Base-by-base conservation (phyloP, 2,888 invertebrate genomes). In the Lepidocyrtinus sp. region DNA sequence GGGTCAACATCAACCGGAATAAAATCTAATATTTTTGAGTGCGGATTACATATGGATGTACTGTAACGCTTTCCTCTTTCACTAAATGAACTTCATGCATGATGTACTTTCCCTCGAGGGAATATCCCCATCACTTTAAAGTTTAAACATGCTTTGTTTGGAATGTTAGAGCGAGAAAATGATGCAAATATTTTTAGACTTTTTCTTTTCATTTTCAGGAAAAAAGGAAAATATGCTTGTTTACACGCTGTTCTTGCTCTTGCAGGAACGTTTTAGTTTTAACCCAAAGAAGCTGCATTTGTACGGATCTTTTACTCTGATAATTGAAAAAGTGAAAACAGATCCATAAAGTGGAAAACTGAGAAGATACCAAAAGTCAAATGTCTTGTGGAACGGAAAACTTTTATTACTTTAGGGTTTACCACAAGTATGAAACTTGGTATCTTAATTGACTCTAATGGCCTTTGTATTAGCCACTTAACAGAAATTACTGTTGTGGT, bases 391-490 rank as follows among this genome's bases (percentile, higher is more conserved):
- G 15, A 17, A 12, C 2, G 12, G 50, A n/a, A n/a, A n/a, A n/a
- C n/a, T n/a, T n/a, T n/a, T n/a, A n/a, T n/a, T n/a, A n/a, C n/a
- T n/a, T n/a, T n/a, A 21, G 2, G 62, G 27, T 71, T 70, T 76
- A 76, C 2, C 50, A 50, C 55, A 55, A 26, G 64, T 64, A 71
- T 77, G 71, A 72, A 77, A 77, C 36, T 55, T 55, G 77, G 77
- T 26, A 77, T 77, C 64, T 77, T 77, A 77, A 77, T 77, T 77
- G 59, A 59, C 77, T 67, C 71, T 71, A 77, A 77, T 77, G 65
- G 67, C 50, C 15, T 50, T 5, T 36, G 36, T 12, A 36, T 36
- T 36, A 36, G 36, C 71, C 70, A 65, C 76, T 76, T 70, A 70
- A 65, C 22, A 70, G 68, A 62, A 76, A 76, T 76, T 70, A 76